phyloP scores from a whole-genome alignment of 2,888 invertebrate species.

The Zygogramma bicolorata region DNA sequence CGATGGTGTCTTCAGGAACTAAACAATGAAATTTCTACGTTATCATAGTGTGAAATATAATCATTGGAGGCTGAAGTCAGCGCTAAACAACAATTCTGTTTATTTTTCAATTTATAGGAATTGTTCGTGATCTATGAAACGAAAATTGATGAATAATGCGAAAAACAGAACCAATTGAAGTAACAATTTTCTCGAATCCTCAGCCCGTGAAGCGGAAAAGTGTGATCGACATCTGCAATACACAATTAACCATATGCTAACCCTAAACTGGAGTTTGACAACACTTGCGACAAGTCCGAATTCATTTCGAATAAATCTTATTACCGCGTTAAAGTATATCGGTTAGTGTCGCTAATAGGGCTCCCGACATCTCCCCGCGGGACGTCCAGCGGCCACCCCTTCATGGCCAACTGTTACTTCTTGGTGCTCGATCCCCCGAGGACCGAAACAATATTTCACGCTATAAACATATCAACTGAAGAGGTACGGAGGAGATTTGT shows the following conservation, averaged over 20 bases:
- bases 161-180: no score
- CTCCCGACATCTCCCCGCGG: conserved; percentile 54
- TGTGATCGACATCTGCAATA: conserved; percentile 2
- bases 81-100: no score
- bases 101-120: no score
- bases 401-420: conserved; percentile 59
- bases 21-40: no score
- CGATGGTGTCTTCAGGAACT: no score
- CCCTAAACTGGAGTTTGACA: conserved; percentile 42
- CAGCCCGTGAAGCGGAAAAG: no score
- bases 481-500: conserved; percentile 30
- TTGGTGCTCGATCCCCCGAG: conserved; percentile 40
- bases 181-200: no score
- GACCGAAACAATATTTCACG: conserved; percentile 50
- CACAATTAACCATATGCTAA: conserved; percentile 46
- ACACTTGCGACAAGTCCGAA: conserved; percentile 26
- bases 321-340: conserved; percentile 55
- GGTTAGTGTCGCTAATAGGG: conserved; percentile 60
- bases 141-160: no score
- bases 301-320: conserved; percentile 37
- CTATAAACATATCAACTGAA: conserved; percentile 50
- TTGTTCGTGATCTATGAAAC: no score
- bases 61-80: no score
- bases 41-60: no score
- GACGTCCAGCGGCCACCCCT: conserved; percentile 53